A percentile compares a stretch with the other conserved stretches of the same genome.
phyloP scores from a whole-genome alignment of 1,140 invertebrate genomes.

The Drosophila auraria region DNA sequence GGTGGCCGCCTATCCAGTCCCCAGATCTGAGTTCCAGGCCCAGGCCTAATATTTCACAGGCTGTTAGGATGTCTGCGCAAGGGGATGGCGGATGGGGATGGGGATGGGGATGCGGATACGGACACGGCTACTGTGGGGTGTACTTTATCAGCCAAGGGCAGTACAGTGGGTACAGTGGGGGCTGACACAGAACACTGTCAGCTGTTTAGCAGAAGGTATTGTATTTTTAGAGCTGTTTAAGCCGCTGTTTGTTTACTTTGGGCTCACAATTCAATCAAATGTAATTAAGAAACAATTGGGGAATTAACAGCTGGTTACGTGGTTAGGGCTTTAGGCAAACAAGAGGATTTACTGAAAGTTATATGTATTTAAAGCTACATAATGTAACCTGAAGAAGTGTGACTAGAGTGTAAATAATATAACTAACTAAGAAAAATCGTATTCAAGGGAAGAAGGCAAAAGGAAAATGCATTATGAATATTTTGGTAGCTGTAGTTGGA shows the following conservation, averaged over 20 bases:
- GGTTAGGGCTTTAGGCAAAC: background rate
- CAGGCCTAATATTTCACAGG: conserved; percentile 57
- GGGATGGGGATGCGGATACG: background rate
- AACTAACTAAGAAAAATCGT: too few relatives aligned
- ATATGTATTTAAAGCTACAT: too few relatives aligned
- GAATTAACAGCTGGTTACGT: background rate
- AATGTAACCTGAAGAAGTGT: too few relatives aligned
- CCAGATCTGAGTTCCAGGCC: conserved; percentile 8
- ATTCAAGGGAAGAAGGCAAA: too few relatives aligned
- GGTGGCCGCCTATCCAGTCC: conserved; percentile 15
- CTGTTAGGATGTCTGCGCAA: conserved; percentile 45
- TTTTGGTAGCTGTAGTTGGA: too few relatives aligned
- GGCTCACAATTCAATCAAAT: conserved; percentile 11
- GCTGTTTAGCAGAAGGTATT: background rate
- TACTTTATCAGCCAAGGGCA: conserved; percentile 18
- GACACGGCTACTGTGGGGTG: conserved; percentile 13
- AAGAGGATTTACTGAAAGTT: background rate
- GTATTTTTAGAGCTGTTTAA: conserved; percentile 12
- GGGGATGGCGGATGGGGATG: background rate
- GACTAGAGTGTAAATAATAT: too few relatives aligned
- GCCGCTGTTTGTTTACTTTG: background rate
- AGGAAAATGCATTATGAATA: too few relatives aligned
- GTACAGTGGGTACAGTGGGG: conserved; percentile 24
- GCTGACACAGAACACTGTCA: conserved; percentile 4
- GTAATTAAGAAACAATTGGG: conserved; percentile 24